Base-by-base conservation (phyloP, 2,888 invertebrate species). In the Eudemis profundana region DNA sequence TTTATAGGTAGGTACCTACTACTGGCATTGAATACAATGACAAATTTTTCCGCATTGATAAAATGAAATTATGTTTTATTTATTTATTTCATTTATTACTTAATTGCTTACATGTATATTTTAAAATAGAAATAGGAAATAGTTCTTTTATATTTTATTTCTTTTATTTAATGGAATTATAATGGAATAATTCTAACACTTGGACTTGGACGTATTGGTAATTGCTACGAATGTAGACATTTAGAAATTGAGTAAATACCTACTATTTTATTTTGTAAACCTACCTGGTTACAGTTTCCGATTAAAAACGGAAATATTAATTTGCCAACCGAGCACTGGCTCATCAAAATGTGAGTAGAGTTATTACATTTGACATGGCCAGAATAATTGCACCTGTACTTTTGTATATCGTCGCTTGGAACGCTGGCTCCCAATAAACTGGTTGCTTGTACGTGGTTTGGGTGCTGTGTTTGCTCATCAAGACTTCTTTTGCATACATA, bases 401-500 rank as follows among this genome's bases (percentile, higher is more conserved):
- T 53, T 53, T 12, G 46, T 53, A 53, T 40, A 4, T 17, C 21
- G 7, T 21, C 4, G 21, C 46, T 42, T 10, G 59, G n/a, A 27
- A 7, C 29, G 2, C 47, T 10, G 10, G 65, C 21, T 33, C 59
- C 10, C 21, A 12, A 15, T 59, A 38, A 21, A 21, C 46, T 60
- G 65, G 64, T 40, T 46, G 19, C 4, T 21, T 12, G 38, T 40
- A 60, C 59, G 51, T 59, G 59, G 29, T 38, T 53, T 21, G 60
- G 46, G 36, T 59, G 40, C 60, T 60, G 60, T 60, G 53, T 60
- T 40, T 47, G 65, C 46, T 44, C 40, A 65, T 47, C 40, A 40
- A 60, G 46, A 60, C 60, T 47, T 60, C 38, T 53, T 65, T 53
- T 53, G 65, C 59, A 60, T 65, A 65, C 46, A 38, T 47, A 65